These are phyloP conservation scores for Spialia ferax DNA, from an alignment of 2,888 invertebrate genomes.

Conservation along the genomic window DNA sequence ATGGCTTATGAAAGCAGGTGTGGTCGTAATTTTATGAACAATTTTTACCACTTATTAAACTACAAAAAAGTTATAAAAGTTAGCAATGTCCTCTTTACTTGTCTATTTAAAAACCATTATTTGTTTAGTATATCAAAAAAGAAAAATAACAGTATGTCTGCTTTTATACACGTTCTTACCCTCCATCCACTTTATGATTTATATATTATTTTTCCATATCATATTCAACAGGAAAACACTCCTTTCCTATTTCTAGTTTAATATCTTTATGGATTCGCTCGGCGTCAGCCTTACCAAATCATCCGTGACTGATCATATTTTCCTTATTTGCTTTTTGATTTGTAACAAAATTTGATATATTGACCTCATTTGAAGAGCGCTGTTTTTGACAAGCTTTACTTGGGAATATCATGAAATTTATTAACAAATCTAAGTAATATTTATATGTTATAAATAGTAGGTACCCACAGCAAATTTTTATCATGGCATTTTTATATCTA, in stretches of 20 bases:
- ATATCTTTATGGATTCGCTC: slow-evolving; percentile 43
- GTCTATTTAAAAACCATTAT: no score
- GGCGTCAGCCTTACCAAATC: slow-evolving; percentile 51
- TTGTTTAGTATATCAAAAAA: background rate
- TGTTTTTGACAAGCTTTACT: background rate
- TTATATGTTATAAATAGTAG: background rate
- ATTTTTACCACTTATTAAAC: no score
- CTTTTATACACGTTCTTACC: no score
- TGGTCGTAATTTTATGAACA: no score
- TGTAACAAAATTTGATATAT: slow-evolving; percentile 33
- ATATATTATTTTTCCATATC: slow-evolving; percentile 19
- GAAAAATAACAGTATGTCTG: no score
- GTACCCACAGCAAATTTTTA: no score
- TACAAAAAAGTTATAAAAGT: no score
- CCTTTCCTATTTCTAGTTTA: slow-evolving; percentile 39
- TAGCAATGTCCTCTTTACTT: no score
- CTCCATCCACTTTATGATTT: slow-evolving; percentile 19
- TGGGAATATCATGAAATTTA: no score
- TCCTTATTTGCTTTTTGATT: slow-evolving; percentile 45
- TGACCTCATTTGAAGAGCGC: background rate
- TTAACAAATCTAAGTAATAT: no score
- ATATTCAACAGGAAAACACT: slow-evolving; percentile 40
- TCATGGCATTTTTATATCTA: no score
- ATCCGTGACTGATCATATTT: slow-evolving; percentile 53
- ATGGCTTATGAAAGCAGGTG: no score